Evolutionary conservation across 1,140 invertebrate genomes (phyloP).

Genomic region (Drosophila kurseongensis): DNA sequence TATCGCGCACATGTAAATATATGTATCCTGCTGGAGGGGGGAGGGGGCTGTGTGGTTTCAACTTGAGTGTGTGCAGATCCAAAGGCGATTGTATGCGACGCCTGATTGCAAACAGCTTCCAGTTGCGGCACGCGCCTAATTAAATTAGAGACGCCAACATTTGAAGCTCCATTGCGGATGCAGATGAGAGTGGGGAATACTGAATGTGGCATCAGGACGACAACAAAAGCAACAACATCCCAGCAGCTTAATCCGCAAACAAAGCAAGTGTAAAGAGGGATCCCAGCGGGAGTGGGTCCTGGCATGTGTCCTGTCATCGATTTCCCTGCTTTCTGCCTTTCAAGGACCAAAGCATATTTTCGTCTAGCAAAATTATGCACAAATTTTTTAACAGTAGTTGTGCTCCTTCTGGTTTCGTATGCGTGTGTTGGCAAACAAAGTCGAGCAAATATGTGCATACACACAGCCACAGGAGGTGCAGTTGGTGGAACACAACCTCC

Average conservation of each 20-base stretch:
- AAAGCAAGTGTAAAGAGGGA: slow-evolving; percentile 21
- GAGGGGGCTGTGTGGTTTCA: neutral
- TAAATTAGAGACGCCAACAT: slow-evolving; percentile 74
- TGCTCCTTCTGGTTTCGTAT: neutral
- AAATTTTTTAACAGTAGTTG: slow-evolving; percentile 49
- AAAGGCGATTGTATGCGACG: slow-evolving; percentile 40
- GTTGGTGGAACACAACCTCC: neutral
- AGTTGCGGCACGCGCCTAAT: slow-evolving; percentile 67
- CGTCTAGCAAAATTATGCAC: slow-evolving; percentile 66
- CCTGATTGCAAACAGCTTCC: slow-evolving; percentile 51
- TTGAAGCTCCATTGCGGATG: slow-evolving; percentile 48
- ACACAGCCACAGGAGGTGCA: slow-evolving; percentile 13
- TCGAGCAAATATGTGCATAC: slow-evolving; percentile 60
- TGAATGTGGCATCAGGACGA: neutral
- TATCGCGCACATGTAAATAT: slow-evolving; percentile 58
- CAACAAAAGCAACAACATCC: slow-evolving; percentile 3
- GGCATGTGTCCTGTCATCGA: slow-evolving; percentile 50
- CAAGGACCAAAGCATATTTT: slow-evolving; percentile 69
- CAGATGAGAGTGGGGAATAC: slow-evolving; percentile 32
- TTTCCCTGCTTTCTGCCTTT: slow-evolving; percentile 12
- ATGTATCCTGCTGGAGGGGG: neutral
- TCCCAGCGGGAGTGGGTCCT: slow-evolving; percentile 7
- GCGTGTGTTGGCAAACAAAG: slow-evolving; percentile 54
- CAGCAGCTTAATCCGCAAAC: slow-evolving; percentile 39
- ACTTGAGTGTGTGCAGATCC: neutral